Evolutionary conservation across 2,113 vertebrate genomes (phyloP).

Genomic region (Pterocles orientalis): DNA sequence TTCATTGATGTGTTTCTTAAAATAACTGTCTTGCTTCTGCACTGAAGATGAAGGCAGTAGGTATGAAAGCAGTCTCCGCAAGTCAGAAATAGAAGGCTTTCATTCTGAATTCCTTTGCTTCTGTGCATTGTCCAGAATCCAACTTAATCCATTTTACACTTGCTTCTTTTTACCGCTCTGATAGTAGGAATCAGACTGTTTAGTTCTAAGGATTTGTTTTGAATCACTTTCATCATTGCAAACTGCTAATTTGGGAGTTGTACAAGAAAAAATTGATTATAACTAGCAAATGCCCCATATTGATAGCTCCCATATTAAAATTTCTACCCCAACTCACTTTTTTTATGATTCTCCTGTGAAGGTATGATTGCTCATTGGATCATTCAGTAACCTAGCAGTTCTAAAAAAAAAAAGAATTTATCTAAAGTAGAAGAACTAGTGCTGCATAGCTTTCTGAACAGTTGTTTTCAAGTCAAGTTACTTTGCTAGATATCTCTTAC

Average conservation of each 20-base stretch:
- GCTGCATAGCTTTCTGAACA: background rate
- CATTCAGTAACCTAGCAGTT: background rate
- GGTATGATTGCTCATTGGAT: background rate
- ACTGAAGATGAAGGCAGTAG: conserved; percentile 19
- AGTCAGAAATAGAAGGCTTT: conserved; percentile 33
- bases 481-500: background rate
- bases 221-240: background rate
- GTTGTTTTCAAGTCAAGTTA: background rate
- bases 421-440: background rate
- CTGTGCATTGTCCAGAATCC: conserved; percentile 3
- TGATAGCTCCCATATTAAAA: background rate
- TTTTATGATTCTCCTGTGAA: background rate
- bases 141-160: background rate
- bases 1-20: conserved; percentile 55
- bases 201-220: background rate
- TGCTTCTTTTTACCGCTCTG: background rate
- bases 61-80: conserved; percentile 3
- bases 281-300: background rate
- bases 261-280: background rate
- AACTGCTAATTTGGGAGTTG: background rate
- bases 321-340: background rate
- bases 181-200: background rate
- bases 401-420: background rate
- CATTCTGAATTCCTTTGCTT: conserved; percentile 29
- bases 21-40: conserved; percentile 35